A percentile compares a stretch with the other conserved stretches of the same genome.
These are phyloP conservation scores for Gonocerus acuteangulatus DNA, from an alignment of 2,888 invertebrate species.

Conservation along the genomic window DNA sequence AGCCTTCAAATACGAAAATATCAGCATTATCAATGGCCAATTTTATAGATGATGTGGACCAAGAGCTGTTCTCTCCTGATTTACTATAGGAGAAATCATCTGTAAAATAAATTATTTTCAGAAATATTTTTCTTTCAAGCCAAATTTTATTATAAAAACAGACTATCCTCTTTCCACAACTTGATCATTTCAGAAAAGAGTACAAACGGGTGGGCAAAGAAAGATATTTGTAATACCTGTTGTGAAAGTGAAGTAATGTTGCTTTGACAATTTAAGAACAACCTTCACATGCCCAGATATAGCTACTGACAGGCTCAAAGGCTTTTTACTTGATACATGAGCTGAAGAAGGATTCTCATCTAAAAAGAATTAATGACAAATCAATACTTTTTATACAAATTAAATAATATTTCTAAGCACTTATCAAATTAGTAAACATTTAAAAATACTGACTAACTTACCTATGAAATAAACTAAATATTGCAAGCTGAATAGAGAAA, in stretches of 20 bases:
- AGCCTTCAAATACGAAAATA: slow-evolving; percentile 62
- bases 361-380: no score
- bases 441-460: no score
- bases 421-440: no score
- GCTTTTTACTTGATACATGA: not conserved
- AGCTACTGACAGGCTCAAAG: slow-evolving; percentile 37
- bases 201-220: not conserved
- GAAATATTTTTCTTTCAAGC: no score
- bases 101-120: slow-evolving; percentile 35
- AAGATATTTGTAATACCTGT: slow-evolving; percentile 58
- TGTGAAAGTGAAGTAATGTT: slow-evolving; percentile 59
- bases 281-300: slow-evolving; percentile 57
- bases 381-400: no score
- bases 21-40: slow-evolving; percentile 62
- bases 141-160: no score
- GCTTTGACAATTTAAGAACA: slow-evolving; percentile 56
- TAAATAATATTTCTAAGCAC: no score
- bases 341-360: not conserved
- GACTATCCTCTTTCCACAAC: no score
- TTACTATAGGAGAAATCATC: slow-evolving; percentile 37
- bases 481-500: no score
- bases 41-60: slow-evolving; percentile 39
- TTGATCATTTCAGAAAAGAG: not conserved
- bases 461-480: no score
- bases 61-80: slow-evolving; percentile 31